phyloP scores from a whole-genome alignment of 2,797 vertebrate genomes.

The Halcyon smyrnensis region DNA sequence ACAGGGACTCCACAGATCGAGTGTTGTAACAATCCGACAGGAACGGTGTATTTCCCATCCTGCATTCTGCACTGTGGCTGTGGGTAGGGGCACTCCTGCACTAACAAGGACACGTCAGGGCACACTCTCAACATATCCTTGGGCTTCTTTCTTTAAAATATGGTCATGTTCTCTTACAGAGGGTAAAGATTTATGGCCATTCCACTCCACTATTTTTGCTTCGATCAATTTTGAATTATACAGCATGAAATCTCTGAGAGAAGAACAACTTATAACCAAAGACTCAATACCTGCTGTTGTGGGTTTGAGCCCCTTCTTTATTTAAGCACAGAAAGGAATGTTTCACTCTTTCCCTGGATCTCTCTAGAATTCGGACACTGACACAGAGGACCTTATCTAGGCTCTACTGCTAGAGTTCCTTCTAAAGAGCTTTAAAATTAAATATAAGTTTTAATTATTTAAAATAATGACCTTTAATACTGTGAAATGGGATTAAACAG shows the following conservation, averaged over 20 bases:
- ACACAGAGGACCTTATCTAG: neutral
- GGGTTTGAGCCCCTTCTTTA: neutral
- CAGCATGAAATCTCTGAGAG: neutral
- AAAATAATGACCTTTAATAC: neutral
- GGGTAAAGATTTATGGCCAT: constrained; percentile 15
- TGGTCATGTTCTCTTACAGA: neutral
- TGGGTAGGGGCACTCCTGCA: neutral
- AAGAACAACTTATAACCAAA: neutral
- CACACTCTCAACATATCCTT: neutral
- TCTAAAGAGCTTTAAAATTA: neutral
- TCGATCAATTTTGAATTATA: neutral
- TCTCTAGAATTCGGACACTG: neutral
- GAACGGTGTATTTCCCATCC: accelerated
- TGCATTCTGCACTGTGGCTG: accelerated
- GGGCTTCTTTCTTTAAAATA: neutral
- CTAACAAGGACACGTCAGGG: neutral
- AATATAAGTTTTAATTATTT: neutral
- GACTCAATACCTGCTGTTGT: neutral
- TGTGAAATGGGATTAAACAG: neutral
- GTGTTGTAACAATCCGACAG: accelerated
- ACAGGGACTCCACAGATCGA: too few relatives aligned
- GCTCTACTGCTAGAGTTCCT: neutral
- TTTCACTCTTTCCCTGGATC: neutral
- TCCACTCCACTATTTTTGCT: neutral
- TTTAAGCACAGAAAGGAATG: neutral